phyloP scores from a whole-genome alignment of 2,113 vertebrate genomes.

The Crotalus viridis region DNA sequence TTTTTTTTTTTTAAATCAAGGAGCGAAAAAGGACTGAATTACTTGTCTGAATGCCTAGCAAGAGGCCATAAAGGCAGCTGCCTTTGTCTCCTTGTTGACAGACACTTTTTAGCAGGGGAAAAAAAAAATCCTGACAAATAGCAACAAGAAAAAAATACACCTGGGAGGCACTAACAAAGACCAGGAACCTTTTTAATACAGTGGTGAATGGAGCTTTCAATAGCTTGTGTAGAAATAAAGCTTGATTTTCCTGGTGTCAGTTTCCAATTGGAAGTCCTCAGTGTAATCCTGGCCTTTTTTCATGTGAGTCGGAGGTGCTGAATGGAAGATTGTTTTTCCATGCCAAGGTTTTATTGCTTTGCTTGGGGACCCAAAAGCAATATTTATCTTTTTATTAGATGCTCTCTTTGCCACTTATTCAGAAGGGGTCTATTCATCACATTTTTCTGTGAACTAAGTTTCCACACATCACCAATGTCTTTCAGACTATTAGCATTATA shows the following conservation, averaged over 20 bases:
- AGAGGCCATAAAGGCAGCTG: neutral
- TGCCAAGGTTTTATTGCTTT: neutral
- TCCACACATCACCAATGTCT: neutral
- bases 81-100: conserved; percentile 14
- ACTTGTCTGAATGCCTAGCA: neutral
- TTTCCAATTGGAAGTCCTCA: neutral
- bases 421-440: neutral
- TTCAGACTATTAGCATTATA: neutral
- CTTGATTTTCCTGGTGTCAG: neutral
- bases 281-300: neutral
- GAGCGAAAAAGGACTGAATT: neutral
- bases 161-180: conserved; percentile 7
- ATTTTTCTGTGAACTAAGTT: neutral
- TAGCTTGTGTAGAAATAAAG: neutral
- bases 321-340: neutral
- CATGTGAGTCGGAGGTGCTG: neutral
- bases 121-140: conserved; percentile 3
- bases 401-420: neutral
- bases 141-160: neutral
- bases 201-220: conserved; percentile 5
- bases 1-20: neutral
- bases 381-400: neutral
- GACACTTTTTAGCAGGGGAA: neutral
- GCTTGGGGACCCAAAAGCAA: neutral
- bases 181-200: neutral